Evolutionary conservation across 1,140 invertebrate genomes (phyloP).

Genomic region (Popillia japonica): DNA sequence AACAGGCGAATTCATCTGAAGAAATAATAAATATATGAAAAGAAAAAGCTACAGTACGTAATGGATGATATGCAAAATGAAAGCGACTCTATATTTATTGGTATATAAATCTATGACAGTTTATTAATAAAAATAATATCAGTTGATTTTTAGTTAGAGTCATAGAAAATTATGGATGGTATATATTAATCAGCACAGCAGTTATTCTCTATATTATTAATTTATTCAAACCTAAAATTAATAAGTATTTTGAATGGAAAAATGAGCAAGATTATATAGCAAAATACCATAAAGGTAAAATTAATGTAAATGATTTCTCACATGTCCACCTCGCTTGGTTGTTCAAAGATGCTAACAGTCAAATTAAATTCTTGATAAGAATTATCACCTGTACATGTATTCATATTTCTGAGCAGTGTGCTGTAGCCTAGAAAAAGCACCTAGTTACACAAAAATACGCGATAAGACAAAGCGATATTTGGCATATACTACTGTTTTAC

Average conservation of each 20-base stretch:
- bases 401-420: no score
- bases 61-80: background rate
- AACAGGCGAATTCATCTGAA: no score
- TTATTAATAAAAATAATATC: background rate
- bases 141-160: background rate
- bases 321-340: no score
- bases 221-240: constrained; percentile 43
- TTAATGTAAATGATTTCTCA: background rate
- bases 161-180: constrained; percentile 49
- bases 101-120: background rate
- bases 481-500: no score
- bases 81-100: background rate
- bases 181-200: constrained; percentile 43
- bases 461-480: no score
- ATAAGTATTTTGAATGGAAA: constrained; percentile 48
- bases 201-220: constrained; percentile 44
- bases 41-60: no score
- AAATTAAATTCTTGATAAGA: no score
- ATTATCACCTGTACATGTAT: no score
- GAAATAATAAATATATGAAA: no score
- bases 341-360: no score
- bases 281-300: constrained; percentile 62
- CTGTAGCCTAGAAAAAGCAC: no score
- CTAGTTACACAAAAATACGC: no score
- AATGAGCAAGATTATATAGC: constrained; percentile 59